phyloP scores from a whole-genome alignment of 2,797 vertebrate species.

The Carduelis carduelis region DNA sequence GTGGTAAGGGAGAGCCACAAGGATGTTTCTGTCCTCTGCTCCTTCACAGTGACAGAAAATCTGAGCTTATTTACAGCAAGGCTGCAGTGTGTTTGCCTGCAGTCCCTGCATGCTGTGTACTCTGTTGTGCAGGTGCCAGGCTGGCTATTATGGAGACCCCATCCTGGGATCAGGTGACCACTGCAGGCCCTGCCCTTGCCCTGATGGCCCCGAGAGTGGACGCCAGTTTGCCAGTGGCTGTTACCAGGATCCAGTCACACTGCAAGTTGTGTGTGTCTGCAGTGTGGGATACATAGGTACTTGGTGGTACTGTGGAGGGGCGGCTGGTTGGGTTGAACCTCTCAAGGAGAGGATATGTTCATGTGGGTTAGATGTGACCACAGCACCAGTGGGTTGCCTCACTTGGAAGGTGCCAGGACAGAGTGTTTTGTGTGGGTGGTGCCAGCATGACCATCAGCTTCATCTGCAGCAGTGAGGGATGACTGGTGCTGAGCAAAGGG shows the following conservation, averaged over 20 bases:
- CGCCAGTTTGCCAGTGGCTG: conserved; percentile 90
- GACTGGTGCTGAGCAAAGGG: rapidly evolving
- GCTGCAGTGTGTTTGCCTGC: not conserved
- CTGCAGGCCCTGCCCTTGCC: conserved; percentile 93
- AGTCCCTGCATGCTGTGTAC: not conserved
- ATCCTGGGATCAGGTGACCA: conserved; percentile 91
- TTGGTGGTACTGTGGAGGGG: rapidly evolving
- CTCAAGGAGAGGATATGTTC: not conserved
- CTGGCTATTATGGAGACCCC: conserved; percentile 91
- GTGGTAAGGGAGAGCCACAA: not conserved
- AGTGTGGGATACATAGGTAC: conserved; percentile 87
- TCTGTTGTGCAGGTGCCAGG: conserved; percentile 79
- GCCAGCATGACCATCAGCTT: not conserved
- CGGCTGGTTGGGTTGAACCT: not conserved
- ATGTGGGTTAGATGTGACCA: not conserved
- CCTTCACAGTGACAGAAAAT: not conserved
- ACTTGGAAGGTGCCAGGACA: not conserved
- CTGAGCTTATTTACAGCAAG: not conserved
- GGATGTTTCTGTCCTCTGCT: not conserved
- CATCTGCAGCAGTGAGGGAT: rapidly evolving
- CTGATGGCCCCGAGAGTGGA: conserved; percentile 86
- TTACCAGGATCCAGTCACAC: conserved; percentile 80
- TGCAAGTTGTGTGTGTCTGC: conserved; percentile 87
- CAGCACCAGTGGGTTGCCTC: not conserved
- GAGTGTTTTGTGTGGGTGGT: not conserved